Conservation (phyloP, 2,888 invertebrate species). For the Melolontha melolontha region DNA sequence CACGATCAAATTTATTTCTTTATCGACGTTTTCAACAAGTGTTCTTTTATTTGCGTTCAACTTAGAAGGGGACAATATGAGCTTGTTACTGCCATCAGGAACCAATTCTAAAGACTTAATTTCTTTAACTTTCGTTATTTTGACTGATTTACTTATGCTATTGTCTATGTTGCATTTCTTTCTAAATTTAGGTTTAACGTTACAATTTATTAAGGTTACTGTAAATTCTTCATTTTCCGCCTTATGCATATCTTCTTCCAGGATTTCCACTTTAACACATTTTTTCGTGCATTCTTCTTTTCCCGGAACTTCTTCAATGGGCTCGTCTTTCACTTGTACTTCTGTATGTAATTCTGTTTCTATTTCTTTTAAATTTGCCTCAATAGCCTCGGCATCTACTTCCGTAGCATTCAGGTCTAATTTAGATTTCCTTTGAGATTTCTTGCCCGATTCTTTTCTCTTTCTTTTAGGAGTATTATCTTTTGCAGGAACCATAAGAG, state of each 20-base stretch:
- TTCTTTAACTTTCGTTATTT: slow-evolving; percentile 48
- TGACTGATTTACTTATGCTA: slow-evolving; percentile 43
- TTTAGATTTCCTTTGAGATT: slow-evolving; percentile 23
- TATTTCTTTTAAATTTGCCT: slow-evolving; percentile 39
- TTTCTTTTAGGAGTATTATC: slow-evolving; percentile 20
- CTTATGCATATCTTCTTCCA: slow-evolving; percentile 22
- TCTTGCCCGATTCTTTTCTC: slow-evolving; percentile 40
- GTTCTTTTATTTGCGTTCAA: slow-evolving; percentile 55
- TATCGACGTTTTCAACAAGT: slow-evolving; percentile 45
- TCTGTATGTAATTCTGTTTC: slow-evolving; percentile 5
- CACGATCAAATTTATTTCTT: slow-evolving; percentile 2
- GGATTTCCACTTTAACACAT: slow-evolving; percentile 18
- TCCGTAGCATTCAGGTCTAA: slow-evolving; percentile 35
- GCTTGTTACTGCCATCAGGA: slow-evolving; percentile 47
- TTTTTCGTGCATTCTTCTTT: slow-evolving; percentile 1
- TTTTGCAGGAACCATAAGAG: slow-evolving; percentile 37
- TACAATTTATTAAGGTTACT: slow-evolving; percentile 48
- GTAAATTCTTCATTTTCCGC: slow-evolving; percentile 21
- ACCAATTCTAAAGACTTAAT: slow-evolving; percentile 47
- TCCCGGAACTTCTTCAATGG: background rate
- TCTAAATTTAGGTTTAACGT: slow-evolving; percentile 50
- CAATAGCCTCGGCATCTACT: slow-evolving; percentile 34
- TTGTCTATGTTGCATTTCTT: slow-evolving; percentile 56
- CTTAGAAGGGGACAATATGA: slow-evolving; percentile 57
- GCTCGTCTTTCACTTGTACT: slow-evolving; percentile 37